Evolutionary conservation across 2,797 vertebrate species (phyloP), one percentile per base, ranked within the genome.

Genomic region (Oceanodroma leucorhoa): DNA sequence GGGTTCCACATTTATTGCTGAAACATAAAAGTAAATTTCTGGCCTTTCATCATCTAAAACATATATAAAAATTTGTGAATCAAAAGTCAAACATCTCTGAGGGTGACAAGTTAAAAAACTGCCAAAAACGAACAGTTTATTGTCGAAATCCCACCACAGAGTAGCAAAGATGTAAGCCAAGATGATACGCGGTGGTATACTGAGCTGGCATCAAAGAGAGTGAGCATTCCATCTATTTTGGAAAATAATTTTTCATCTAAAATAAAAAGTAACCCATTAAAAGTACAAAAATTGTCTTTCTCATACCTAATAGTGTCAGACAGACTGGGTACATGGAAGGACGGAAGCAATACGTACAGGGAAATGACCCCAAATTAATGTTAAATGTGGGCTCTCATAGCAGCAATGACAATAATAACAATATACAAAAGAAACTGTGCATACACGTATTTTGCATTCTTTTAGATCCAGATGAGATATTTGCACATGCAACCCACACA

Each of bases 11-110:
- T 93, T 97, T 95, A 94, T 73, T 97, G 86, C 96, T 94, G 62
- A 97, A 97, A 97, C 95, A 97, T 97, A 88, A 98, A 97, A 98
- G 97, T 94, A 97, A 97, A 93, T 90, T 93, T 89, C 88, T 97
- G 89, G 92, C 64, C 94, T 98, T 98, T 98, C 94, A 98, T 98
- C 97, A 97, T 97, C 90, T 97, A 90, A 98, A 94, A 96, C 64
- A 90, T 65, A 95, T 86, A 93, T 95, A 93, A 94, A 96, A 91
- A 82, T 89, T 96, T 30, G 55, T 64, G 78, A 97, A 97, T 98
- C 94, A 98, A 97, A 93, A 98, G 83, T 89, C 93, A 96, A 96
- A 96, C 53, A 71, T 95, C 86, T 95, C 83, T 83, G 83, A 96
- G 77, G 67, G 51, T 89, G 76, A 97, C 90, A 77, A 95, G 75